Percentiles rank a stretch among this genome's conserved stretches.
Evolutionary conservation across 92 coral and sea anemone species (phyloP).

Genomic region (Diadumene lineata): DNA sequence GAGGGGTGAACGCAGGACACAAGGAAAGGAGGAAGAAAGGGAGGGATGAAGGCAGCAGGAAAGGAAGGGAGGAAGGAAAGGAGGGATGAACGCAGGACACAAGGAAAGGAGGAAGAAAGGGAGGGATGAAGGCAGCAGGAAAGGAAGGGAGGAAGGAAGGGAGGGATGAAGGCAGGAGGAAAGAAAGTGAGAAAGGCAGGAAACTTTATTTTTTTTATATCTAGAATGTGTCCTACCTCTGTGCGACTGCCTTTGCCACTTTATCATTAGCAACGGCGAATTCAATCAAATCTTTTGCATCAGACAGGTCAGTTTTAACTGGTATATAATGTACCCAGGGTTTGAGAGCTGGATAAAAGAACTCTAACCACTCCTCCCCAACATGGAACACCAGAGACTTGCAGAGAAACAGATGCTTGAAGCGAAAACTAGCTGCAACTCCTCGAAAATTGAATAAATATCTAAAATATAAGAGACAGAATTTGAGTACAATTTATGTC

Average conservation of each 20-base stretch:
- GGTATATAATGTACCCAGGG: constrained; percentile 99
- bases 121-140: background rate
- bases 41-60: background rate
- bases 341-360: constrained; percentile 91
- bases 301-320: constrained; percentile 76
- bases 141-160: background rate
- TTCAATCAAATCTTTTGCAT: constrained; percentile 90
- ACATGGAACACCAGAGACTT: constrained; percentile 96
- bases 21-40: background rate
- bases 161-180: background rate
- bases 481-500: background rate
- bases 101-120: background rate
- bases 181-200: background rate
- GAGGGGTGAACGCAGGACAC: background rate
- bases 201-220: background rate
- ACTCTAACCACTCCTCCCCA: constrained; percentile 95
- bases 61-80: background rate
- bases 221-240: constrained; percentile 51
- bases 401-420: constrained; percentile 92
- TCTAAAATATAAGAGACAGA: constrained; percentile 35
- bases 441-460: constrained; percentile 97
- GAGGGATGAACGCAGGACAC: background rate
- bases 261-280: constrained; percentile 86
- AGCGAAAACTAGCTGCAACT: constrained; percentile 99
- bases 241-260: constrained; percentile 70